Conservation (phyloP, 2,888 invertebrate genomes). For the Heliconius hortense region DNA sequence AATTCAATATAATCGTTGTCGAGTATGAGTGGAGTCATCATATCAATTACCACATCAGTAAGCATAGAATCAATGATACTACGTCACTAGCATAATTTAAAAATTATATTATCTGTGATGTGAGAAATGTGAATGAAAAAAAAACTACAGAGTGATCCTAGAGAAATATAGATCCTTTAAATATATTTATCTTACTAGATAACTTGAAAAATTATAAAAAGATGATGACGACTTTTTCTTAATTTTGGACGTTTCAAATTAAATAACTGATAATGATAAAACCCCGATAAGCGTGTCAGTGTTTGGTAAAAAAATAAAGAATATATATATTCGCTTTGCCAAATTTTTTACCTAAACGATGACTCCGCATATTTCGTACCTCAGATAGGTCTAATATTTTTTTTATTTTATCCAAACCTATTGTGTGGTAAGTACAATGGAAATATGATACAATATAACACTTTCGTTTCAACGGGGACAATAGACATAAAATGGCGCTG, state of each 20-base stretch:
- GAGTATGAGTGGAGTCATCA: background rate
- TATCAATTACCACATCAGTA: background rate
- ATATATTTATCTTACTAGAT: too few relatives aligned
- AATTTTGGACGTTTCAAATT: too few relatives aligned
- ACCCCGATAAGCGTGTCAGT: too few relatives aligned
- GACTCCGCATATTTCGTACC: background rate
- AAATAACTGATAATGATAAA: too few relatives aligned
- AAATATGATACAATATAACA: conserved; percentile 34
- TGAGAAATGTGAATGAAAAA: too few relatives aligned
- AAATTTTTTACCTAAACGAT: background rate
- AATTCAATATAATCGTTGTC: background rate
- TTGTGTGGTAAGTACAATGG: conserved; percentile 28
- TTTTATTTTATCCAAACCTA: conserved; percentile 18
- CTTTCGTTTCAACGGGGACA: conserved; percentile 26
- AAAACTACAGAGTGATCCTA: too few relatives aligned
- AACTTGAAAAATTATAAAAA: too few relatives aligned
- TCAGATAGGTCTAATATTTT: background rate
- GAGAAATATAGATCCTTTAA: too few relatives aligned
- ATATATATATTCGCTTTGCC: background rate
- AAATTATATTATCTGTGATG: too few relatives aligned
- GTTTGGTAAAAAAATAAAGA: background rate
- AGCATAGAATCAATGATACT: background rate
- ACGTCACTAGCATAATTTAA: too few relatives aligned
- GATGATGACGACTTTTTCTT: too few relatives aligned
- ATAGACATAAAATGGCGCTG: conserved; percentile 24